Evolutionary conservation across 2,797 vertebrate species (phyloP).

Genomic region (Tragelaphus eurycerus): DNA sequence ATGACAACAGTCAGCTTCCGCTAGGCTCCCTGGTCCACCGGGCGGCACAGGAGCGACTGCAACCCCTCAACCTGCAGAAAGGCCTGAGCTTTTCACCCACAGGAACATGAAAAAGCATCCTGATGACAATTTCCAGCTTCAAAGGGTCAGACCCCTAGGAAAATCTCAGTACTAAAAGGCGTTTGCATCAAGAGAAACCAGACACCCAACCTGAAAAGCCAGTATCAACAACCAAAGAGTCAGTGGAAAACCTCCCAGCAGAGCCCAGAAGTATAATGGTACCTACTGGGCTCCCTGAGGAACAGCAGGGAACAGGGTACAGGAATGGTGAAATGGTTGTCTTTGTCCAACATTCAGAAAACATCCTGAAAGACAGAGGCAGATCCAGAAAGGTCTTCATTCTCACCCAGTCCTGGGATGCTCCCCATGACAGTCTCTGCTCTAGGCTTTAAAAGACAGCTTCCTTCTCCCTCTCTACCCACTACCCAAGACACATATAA

Average conservation of each 20-base stretch:
- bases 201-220: constrained; percentile 18
- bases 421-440: background rate
- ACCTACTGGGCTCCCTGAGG: background rate
- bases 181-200: constrained; percentile 52
- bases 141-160: background rate
- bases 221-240: constrained; percentile 51
- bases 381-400: background rate
- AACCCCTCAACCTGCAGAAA: background rate
- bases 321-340: background rate
- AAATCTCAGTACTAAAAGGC: constrained; percentile 42
- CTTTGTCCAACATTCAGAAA: constrained; percentile 18
- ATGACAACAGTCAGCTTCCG: background rate
- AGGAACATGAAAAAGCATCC: background rate
- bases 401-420: background rate
- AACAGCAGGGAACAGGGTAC: background rate
- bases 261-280: background rate
- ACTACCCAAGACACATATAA: background rate
- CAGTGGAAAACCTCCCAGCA: constrained; percentile 37
- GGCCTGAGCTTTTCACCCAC: background rate
- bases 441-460: background rate
- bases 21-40: background rate
- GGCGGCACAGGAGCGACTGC: background rate
- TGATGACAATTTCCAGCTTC: background rate
- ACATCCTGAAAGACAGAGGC: background rate
- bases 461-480: background rate